Evolutionary conservation across 2,888 invertebrate species (phyloP), one percentile per base, ranked within the genome.

Genomic region (Clostera curtula): DNA sequence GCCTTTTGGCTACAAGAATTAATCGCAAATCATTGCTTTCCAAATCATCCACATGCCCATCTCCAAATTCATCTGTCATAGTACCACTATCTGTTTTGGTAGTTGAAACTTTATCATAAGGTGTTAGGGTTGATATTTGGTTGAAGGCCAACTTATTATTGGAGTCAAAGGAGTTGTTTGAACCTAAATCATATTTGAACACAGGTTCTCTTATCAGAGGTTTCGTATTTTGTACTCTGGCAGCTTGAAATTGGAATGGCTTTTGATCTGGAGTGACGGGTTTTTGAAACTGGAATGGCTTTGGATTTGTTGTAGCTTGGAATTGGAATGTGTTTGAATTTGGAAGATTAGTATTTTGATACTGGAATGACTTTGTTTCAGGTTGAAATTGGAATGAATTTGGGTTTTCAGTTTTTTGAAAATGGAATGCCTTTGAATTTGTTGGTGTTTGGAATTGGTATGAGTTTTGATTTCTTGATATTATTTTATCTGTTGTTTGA

Each of bases 11-110:
- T 12, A 55, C 18, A 19, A 74, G 34, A 1, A 55, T n/a, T 8
- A 43, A 43, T 31, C 73, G 53, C 12, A 73, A 47, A 43, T 73
- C 71, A 28, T 32, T 40, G 2, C 32, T 31, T 2, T 44, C 40
- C 2, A 67, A 38, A 3, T 33, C 28, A 1, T 22, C 12, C 1
- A 24, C 12, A 12, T 17, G 15, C 6, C 15, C 1, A 2, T 14
- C 18, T 8, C 29, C 24, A 7, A 19, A 9, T 8, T 3, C 2
- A 2, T 12, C 18, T 22, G 3, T 11, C 20, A 12, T 13, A 19
- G 9, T 12, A 10, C 6, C n/a, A 10, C 24, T 24, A 17, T 26
- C 24, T 10, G 14, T 2, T 7, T 12, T 19, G 12, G 22, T 7
- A 29, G 9, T 42, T 27, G 38, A 34, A 11, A 31, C 24, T 4